phyloP scores from a whole-genome alignment of 2,113 vertebrate genomes.

The Zosterops pallidus region DNA sequence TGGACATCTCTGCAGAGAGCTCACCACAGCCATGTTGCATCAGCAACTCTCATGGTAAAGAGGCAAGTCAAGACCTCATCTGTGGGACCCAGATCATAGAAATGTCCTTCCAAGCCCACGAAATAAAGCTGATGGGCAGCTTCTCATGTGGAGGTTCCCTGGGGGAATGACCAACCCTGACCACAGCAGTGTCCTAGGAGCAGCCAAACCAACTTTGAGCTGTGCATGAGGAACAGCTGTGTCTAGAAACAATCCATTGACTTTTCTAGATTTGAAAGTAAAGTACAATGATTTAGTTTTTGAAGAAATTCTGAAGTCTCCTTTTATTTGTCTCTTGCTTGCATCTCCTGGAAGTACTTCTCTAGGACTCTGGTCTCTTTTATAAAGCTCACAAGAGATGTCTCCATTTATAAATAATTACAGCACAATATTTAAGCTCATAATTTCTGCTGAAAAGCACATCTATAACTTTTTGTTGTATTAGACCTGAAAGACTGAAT shows the following conservation, averaged over 20 bases:
- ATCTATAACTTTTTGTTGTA: background rate
- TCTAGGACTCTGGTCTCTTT: background rate
- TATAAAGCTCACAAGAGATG: background rate
- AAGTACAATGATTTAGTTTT: background rate
- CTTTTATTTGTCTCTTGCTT: background rate
- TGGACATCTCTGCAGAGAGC: background rate
- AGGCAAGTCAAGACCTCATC: background rate
- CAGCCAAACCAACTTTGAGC: background rate
- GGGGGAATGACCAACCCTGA: background rate
- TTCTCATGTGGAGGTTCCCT: fast-evolving
- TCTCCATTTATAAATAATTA: background rate
- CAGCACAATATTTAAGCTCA: background rate
- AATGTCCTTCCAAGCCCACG: background rate
- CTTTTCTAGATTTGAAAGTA: background rate
- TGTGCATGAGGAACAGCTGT: background rate
- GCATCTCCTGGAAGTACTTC: background rate
- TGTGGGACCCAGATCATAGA: background rate
- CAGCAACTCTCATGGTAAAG: background rate
- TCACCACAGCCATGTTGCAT: fast-evolving
- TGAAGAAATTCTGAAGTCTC: background rate
- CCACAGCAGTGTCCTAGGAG: background rate
- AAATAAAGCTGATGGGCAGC: background rate
- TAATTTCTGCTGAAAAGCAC: background rate
- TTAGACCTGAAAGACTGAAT: background rate
- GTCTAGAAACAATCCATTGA: background rate